phyloP scores from a whole-genome alignment of 2,888 invertebrate genomes.

The Apamea sordens region DNA sequence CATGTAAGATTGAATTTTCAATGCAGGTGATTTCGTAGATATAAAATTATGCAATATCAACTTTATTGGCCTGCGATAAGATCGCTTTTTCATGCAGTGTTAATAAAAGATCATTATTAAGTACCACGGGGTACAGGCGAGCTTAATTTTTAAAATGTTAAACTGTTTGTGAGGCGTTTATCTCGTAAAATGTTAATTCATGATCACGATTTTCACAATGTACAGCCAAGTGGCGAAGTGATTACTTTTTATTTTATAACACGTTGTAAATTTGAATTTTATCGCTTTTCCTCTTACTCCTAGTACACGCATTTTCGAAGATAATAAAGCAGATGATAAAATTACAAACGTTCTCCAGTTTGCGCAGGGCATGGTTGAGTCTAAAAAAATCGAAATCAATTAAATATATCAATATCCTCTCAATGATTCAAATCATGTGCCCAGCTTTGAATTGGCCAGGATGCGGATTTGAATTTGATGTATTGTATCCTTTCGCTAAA shows the following conservation, averaged over 20 bases:
- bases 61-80: constrained; percentile 24
- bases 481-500: neutral
- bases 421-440: neutral
- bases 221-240: constrained; percentile 57
- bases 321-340: neutral
- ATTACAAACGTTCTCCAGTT: neutral
- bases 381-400: neutral
- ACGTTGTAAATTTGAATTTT: constrained; percentile 38
- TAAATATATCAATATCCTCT: neutral
- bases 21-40: neutral
- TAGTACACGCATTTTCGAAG: neutral
- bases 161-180: constrained; percentile 61
- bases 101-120: constrained; percentile 45
- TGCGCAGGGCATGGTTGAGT: neutral
- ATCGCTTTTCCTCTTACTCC: constrained; percentile 16
- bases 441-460: neutral
- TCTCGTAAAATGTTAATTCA: constrained; percentile 70
- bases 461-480: neutral
- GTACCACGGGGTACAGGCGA: constrained; percentile 27
- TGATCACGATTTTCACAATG: constrained; percentile 58
- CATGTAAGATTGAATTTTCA: neutral
- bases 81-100: constrained; percentile 21
- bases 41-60: constrained; percentile 13
- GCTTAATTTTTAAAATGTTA: constrained; percentile 66
- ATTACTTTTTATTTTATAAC: constrained; percentile 51